These are phyloP conservation scores for Clepsis dumicolana DNA, from an alignment of 2,888 invertebrate species.

Conservation along the genomic window DNA sequence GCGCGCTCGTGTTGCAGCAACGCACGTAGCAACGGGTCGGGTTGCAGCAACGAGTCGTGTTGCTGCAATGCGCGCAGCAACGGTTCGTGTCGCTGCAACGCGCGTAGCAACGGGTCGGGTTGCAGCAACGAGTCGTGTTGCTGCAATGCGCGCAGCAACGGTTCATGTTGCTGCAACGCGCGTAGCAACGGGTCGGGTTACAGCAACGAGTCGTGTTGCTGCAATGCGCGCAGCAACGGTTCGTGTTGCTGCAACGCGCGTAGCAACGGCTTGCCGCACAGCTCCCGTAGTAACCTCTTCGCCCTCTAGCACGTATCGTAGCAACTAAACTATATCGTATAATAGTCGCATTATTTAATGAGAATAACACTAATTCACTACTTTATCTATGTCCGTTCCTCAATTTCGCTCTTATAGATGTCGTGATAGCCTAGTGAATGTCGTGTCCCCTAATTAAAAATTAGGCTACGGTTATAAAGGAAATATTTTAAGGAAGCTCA, in stretches of 20 bases:
- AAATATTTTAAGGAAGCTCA: slow-evolving; percentile 77
- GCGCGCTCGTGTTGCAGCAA: slow-evolving; percentile 12
- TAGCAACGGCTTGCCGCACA: slow-evolving; percentile 52
- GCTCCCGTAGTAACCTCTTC: slow-evolving; percentile 46
- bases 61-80: slow-evolving; percentile 14
- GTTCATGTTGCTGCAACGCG: slow-evolving; percentile 17
- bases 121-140: too few species aligned
- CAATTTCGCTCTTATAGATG: slow-evolving; percentile 84
- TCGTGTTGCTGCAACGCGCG: slow-evolving; percentile 19
- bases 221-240: slow-evolving; percentile 9
- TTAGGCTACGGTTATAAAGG: slow-evolving; percentile 59
- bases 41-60: too few species aligned
- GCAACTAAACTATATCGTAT: slow-evolving; percentile 62
- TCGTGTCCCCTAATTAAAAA: slow-evolving; percentile 75
- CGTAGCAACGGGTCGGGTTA: slow-evolving; percentile 50
- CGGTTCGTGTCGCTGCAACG: slow-evolving; percentile 9
- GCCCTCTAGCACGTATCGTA: slow-evolving; percentile 64
- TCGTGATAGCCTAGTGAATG: slow-evolving; percentile 84
- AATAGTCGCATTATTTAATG: slow-evolving; percentile 74
- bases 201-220: too few species aligned
- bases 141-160: slow-evolving; percentile 9
- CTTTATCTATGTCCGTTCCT: slow-evolving; percentile 84
- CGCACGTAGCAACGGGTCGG: slow-evolving; percentile 47
- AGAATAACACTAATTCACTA: slow-evolving; percentile 66
- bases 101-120: slow-evolving; percentile 48